phyloP scores from a whole-genome alignment of 2,113 vertebrate species.

The Amphiprion ocellaris region DNA sequence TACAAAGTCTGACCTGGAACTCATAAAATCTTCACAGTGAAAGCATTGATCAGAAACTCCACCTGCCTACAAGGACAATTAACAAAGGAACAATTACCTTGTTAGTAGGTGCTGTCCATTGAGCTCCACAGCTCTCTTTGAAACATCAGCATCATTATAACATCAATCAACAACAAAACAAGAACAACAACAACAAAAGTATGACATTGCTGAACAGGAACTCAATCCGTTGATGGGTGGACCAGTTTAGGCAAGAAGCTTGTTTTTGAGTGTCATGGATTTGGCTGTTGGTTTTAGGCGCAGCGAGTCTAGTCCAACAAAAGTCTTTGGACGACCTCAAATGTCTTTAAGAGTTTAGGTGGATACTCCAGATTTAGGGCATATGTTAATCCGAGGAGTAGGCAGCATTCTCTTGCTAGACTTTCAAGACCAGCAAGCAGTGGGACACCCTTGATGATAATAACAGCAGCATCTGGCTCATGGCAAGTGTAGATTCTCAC shows the following conservation, averaged over 20 bases:
- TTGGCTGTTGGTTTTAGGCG: conserved; percentile 5
- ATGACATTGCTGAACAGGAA: no score
- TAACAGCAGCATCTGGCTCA: neutral
- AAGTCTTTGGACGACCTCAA: conserved; percentile 56
- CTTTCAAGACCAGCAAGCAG: neutral
- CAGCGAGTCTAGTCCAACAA: conserved; percentile 40
- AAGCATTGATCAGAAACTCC: no score
- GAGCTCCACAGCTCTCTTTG: no score
- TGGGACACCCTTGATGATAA: neutral
- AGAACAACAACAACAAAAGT: no score
- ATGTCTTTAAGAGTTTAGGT: neutral
- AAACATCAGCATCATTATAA: no score
- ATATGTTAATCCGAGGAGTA: neutral
- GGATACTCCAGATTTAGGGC: neutral
- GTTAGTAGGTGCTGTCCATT: no score
- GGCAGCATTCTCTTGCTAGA: neutral
- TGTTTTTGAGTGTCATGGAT: conserved; percentile 31
- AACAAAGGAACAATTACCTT: no score
- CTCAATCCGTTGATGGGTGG: no score
- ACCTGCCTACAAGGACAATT: no score
- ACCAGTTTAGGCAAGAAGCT: neutral
- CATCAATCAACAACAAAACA: no score
- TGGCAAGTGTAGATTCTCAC: neutral
- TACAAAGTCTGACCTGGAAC: no score
- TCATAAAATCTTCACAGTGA: no score